Percentiles rank a stretch among this genome's conserved stretches.
These are phyloP conservation scores for Glaucidium brasilianum DNA, from an alignment of 2,113 vertebrate genomes.

Conservation along the genomic window DNA sequence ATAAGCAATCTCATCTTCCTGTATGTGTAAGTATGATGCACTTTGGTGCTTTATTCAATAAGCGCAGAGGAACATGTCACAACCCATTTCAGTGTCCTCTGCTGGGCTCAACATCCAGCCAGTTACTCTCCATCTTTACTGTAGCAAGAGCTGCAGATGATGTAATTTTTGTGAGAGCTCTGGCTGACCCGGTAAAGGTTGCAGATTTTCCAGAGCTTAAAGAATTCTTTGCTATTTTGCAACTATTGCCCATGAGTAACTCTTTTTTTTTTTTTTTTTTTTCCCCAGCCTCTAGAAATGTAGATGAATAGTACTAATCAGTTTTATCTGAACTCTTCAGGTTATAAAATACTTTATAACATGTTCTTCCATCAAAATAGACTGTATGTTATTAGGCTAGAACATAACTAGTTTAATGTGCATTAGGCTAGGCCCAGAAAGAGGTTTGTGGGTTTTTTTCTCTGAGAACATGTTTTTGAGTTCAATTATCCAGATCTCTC, in stretches of 20 bases:
- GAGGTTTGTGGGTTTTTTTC: background rate
- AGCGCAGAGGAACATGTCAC: background rate
- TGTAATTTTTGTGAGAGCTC: slow-evolving; percentile 21
- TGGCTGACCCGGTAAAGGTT: slow-evolving; percentile 17
- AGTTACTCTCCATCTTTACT: background rate
- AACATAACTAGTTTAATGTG: background rate
- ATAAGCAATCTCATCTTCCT: background rate
- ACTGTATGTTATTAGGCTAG: background rate
- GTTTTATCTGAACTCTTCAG: background rate
- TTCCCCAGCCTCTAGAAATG: background rate
- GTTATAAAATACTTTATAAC: background rate
- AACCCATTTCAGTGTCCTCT: background rate
- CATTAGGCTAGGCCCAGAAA: background rate
- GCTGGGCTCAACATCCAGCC: slow-evolving; percentile 3
- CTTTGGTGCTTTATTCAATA: background rate
- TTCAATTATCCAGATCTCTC: background rate
- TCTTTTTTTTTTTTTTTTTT: too few relatives aligned
- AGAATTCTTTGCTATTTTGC: slow-evolving; percentile 16
- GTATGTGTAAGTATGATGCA: too few relatives aligned
- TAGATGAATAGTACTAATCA: background rate
- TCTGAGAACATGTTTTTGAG: background rate
- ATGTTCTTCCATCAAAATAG: background rate
- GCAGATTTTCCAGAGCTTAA: slow-evolving; percentile 26
- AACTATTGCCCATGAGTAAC: background rate
- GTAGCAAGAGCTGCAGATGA: slow-evolving; percentile 12